phyloP scores from a whole-genome alignment of 2,797 vertebrate genomes.

The Trichosurus vulpecula region DNA sequence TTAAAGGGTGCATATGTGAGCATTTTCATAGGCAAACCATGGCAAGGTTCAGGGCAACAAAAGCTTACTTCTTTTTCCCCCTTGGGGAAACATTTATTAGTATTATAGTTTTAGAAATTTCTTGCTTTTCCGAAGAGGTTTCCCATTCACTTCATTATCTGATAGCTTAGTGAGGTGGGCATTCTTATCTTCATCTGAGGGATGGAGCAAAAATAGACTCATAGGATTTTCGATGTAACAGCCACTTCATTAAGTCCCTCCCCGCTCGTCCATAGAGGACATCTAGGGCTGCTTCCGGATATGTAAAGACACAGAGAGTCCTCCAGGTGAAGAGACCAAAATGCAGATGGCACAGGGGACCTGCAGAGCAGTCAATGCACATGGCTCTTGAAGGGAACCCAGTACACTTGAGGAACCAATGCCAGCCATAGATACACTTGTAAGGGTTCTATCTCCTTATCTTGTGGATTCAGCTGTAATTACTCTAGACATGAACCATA shows the following conservation, averaged over 20 bases:
- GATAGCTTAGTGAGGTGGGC: not conserved
- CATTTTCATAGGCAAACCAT: not conserved
- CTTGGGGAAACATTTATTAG: not conserved
- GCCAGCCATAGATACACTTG: not conserved
- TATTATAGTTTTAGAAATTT: not conserved
- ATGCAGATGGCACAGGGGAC: not conserved
- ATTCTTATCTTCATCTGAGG: not conserved
- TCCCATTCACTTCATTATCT: not conserved
- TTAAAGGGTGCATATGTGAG: not conserved
- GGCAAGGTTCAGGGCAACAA: not conserved
- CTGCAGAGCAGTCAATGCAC: not conserved
- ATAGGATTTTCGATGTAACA: not conserved
- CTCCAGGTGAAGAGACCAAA: not conserved
- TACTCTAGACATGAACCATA: not conserved
- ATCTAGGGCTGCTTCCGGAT: not conserved
- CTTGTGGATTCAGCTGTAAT: not conserved
- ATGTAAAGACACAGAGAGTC: not conserved
- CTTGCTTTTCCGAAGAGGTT: not conserved
- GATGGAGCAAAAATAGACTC: not conserved
- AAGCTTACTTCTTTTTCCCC: not conserved
- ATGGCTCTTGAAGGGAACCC: not conserved
- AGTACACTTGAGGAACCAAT: not conserved
- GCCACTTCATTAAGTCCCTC: not conserved
- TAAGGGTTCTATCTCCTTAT: not conserved
- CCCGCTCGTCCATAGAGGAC: not conserved